phyloP scores from a whole-genome alignment of 2,888 invertebrate species.

The Hanleya hanleyi region DNA sequence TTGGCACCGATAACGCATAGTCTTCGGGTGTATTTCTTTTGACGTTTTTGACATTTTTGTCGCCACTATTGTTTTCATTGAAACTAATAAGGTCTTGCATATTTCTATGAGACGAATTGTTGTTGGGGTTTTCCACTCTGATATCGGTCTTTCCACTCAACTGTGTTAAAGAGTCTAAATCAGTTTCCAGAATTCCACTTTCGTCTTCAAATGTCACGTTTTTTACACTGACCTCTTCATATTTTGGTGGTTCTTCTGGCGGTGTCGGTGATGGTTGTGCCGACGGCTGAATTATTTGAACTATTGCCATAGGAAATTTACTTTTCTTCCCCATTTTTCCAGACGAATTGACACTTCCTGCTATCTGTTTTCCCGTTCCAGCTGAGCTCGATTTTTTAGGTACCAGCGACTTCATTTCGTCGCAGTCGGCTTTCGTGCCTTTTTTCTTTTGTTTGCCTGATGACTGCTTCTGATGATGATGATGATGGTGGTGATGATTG shows the following conservation, averaged over 20 bases:
- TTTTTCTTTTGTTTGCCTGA: neutral
- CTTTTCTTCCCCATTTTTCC: neutral
- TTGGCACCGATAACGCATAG: conserved; percentile 21
- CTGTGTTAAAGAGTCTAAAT: neutral
- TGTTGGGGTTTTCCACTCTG: neutral
- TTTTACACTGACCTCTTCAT: neutral
- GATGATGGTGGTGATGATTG: conserved; percentile 16
- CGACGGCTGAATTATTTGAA: neutral
- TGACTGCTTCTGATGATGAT: conserved; percentile 5
- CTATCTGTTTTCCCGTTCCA: neutral
- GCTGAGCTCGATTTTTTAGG: neutral
- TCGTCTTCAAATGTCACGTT: conserved; percentile 12
- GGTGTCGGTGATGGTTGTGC: neutral
- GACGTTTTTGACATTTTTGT: conserved; percentile 4
- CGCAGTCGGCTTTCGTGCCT: neutral
- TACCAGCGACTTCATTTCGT: neutral
- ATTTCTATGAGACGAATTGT: neutral
- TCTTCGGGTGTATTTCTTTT: neutral
- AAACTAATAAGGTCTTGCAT: neutral
- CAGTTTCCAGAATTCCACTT: neutral
- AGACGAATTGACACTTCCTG: neutral
- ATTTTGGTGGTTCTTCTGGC: conserved; percentile 7
- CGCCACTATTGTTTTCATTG: neutral
- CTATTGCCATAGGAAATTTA: neutral
- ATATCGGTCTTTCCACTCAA: neutral